Evolutionary conservation across 2,888 invertebrate genomes (phyloP).

Genomic region (Nemapogon koenigi): DNA sequence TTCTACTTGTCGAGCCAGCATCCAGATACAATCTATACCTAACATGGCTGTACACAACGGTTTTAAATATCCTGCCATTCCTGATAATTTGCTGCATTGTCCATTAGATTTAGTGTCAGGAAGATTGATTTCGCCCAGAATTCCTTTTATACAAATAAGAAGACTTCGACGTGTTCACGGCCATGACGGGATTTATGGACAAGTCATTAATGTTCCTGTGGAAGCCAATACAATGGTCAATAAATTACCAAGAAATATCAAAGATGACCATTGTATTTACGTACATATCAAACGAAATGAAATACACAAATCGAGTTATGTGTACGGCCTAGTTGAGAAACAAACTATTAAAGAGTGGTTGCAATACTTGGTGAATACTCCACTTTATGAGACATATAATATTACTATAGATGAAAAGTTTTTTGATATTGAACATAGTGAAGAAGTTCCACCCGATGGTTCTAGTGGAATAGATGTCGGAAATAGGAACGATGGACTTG

Average conservation of each 20-base stretch:
- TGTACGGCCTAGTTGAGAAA: neutral
- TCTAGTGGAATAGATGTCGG: neutral
- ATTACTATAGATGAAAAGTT: constrained; percentile 16
- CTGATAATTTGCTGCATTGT: constrained; percentile 1
- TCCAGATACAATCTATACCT: constrained; percentile 2
- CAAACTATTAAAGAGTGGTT: constrained; percentile 19
- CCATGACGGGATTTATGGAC: constrained; percentile 2
- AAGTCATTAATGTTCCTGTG: constrained; percentile 4
- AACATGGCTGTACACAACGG: constrained; percentile 4
- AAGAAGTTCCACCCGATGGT: constrained; percentile 4
- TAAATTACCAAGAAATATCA: constrained; percentile 3
- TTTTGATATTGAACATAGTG: constrained; percentile 5
- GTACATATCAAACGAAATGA: constrained; percentile 3
- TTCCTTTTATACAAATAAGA: constrained; percentile 2
- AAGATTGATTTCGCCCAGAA: constrained; percentile 2
- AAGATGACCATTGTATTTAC: constrained; percentile 2
- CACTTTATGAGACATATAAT: constrained; percentile 14
- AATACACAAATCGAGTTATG: constrained; percentile 1
- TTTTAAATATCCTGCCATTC: constrained; percentile 3
- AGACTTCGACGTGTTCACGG: neutral
- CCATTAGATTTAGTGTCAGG: constrained; percentile 1
- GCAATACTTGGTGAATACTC: constrained; percentile 16
- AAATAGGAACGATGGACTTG: constrained; percentile 9
- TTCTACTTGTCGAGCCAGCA: constrained; percentile 4
- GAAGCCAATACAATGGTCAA: constrained; percentile 4